phyloP scores from a whole-genome alignment of 30 jellyfish, hydroid and myxozoan species.

The Morbakka virulenta region DNA sequence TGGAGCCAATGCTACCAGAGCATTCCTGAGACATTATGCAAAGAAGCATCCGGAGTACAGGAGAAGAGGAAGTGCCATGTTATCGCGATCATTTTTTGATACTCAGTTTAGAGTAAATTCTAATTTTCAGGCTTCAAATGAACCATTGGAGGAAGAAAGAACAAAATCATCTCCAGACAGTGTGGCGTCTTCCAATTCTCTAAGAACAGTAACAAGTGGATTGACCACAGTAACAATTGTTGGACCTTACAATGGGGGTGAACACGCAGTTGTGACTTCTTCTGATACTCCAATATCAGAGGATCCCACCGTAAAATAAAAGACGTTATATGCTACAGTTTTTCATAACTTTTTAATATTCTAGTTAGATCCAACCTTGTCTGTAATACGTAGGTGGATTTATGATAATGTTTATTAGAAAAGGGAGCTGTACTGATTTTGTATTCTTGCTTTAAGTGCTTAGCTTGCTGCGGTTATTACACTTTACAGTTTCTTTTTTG shows the following conservation, averaged over 20 bases:
- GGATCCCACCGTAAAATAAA: too few species aligned
- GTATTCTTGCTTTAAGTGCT: too few species aligned
- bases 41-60: conserved; percentile 92
- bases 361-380: too few species aligned
- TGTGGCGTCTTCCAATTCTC: neutral
- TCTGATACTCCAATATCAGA: neutral
- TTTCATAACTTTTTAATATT: too few species aligned
- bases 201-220: neutral
- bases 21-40: conserved; percentile 88
- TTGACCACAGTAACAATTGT: neutral
- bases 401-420: too few species aligned
- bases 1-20: conserved; percentile 96
- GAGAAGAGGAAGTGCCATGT: conserved; percentile 91
- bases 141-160: conserved; percentile 1
- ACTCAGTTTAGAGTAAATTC: neutral
- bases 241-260: neutral
- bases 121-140: neutral
- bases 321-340: too few species aligned
- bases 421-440: too few species aligned
- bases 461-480: too few species aligned
- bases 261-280: neutral
- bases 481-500: too few species aligned
- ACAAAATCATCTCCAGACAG: neutral
- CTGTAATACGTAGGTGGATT: too few species aligned
- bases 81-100: conserved; percentile 70